phyloP scores from a whole-genome alignment of 2,888 invertebrate genomes.

The Endotricha flammealis region DNA sequence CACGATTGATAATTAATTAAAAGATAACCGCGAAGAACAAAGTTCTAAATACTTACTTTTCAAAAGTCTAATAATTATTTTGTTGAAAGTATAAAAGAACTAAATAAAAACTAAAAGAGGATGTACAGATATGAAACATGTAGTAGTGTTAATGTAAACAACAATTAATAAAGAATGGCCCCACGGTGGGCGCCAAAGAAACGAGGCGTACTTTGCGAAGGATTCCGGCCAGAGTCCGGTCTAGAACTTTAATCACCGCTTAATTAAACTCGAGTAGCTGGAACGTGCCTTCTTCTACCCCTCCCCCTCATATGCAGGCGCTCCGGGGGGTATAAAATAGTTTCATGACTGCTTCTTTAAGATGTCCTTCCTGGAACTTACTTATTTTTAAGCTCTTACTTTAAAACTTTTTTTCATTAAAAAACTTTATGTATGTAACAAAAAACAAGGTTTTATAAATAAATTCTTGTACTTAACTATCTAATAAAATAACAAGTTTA shows the following conservation, averaged over 20 bases:
- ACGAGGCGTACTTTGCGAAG: constrained; percentile 23
- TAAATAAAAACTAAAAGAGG: not conserved
- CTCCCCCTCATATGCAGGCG: constrained; percentile 28
- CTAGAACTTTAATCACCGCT: constrained; percentile 4
- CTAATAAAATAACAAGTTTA: too few relatives aligned
- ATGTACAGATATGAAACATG: constrained; percentile 1
- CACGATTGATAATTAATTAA: too few relatives aligned
- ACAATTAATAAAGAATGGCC: constrained; percentile 26
- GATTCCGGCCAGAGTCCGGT: constrained; percentile 22
- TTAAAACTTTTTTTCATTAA: not conserved
- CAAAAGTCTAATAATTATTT: too few relatives aligned
- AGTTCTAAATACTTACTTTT: too few relatives aligned
- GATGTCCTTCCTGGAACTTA: constrained; percentile 38
- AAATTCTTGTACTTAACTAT: too few relatives aligned
- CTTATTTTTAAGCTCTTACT: not conserved
- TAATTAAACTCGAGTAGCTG: constrained; percentile 25
- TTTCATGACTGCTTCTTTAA: not conserved
- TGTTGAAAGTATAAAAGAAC: not conserved
- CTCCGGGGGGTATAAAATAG: constrained; percentile 10
- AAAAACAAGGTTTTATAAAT: too few relatives aligned
- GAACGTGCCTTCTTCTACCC: constrained; percentile 48
- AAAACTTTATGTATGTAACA: too few relatives aligned
- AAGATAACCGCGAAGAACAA: too few relatives aligned
- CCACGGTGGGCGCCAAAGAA: constrained; percentile 34
- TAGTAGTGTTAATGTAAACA: constrained; percentile 19